Evolutionary conservation across 2,113 vertebrate genomes (phyloP).

Genomic region (Rhea pennata): DNA sequence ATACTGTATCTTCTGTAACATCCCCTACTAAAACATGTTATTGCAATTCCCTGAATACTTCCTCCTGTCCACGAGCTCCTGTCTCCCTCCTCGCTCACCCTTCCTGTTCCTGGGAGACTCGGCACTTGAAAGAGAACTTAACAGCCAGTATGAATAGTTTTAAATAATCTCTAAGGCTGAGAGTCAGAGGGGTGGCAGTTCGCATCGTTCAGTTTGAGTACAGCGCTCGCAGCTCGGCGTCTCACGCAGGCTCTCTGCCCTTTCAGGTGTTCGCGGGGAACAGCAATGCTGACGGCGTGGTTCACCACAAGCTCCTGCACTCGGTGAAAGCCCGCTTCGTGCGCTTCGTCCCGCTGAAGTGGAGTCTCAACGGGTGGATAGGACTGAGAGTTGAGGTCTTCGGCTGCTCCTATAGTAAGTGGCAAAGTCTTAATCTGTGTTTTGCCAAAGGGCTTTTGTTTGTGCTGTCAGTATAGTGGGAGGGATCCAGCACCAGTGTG

Average conservation of each 20-base stretch:
- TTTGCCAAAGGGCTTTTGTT: not conserved
- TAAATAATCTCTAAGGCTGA: not conserved
- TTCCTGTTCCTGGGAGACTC: not conserved
- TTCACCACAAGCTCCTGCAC: constrained; percentile 88
- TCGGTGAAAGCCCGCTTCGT: constrained; percentile 87
- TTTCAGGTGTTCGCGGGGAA: constrained; percentile 89
- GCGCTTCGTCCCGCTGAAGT: constrained; percentile 88
- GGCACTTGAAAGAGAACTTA: not conserved
- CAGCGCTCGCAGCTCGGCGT: not conserved
- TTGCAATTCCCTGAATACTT: not conserved
- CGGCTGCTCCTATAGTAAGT: constrained; percentile 94
- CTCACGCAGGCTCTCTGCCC: constrained; percentile 39
- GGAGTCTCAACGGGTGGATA: constrained; percentile 85
- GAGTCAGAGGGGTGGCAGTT: not conserved
- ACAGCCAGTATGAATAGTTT: not conserved
- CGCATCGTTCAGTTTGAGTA: not conserved
- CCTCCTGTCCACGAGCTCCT: not conserved
- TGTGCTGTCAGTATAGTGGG: not conserved
- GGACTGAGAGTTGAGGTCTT: constrained; percentile 91
- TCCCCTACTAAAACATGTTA: not conserved
- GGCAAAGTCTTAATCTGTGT: not conserved
- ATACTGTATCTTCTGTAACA: not conserved
- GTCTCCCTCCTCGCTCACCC: not conserved
- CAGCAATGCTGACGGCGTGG: constrained; percentile 85
- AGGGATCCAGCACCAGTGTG: not conserved